phyloP scores from a whole-genome alignment of 1,140 invertebrate genomes.

The Drosophila bocqueti region DNA sequence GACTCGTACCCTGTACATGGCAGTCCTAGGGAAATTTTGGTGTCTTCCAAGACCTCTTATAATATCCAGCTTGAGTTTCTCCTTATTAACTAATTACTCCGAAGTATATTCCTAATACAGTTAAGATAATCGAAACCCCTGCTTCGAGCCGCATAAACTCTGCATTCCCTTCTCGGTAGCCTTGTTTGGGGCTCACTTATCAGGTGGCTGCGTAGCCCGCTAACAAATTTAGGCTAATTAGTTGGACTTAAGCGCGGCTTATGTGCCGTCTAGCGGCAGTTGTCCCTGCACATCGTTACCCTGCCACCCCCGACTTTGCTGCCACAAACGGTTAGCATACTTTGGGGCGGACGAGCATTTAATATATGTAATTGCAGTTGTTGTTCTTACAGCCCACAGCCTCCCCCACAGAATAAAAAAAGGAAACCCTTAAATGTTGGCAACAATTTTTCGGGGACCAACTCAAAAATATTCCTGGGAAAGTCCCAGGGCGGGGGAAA shows the following conservation, averaged over 20 bases:
- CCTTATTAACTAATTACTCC: background rate
- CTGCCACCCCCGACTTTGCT: conserved; percentile 10
- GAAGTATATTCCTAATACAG: too few relatives aligned
- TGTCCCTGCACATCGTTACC: background rate
- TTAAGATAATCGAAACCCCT: background rate
- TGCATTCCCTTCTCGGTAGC: background rate
- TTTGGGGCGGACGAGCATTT: conserved; percentile 49
- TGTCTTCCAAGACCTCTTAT: background rate
- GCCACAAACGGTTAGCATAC: conserved; percentile 54
- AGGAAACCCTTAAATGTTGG: conserved; percentile 37
- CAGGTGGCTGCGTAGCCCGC: conserved; percentile 54
- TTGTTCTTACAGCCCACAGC: conserved; percentile 32
- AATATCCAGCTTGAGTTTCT: background rate
- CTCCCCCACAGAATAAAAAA: conserved; percentile 1
- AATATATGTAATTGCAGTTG: conserved; percentile 72
- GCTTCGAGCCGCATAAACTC: background rate
- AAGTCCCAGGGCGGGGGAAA: background rate
- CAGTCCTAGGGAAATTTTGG: background rate
- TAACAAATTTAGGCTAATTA: conserved; percentile 78
- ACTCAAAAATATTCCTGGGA: conserved; percentile 28
- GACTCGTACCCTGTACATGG: conserved; percentile 6
- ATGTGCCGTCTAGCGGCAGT: conserved; percentile 51
- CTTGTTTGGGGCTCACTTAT: conserved; percentile 52
- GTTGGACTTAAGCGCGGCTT: conserved; percentile 72
- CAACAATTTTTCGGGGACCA: conserved; percentile 50